Conservation (phyloP, 64 coral and sea anemone species). For the Stichodactyla helianthus region DNA sequence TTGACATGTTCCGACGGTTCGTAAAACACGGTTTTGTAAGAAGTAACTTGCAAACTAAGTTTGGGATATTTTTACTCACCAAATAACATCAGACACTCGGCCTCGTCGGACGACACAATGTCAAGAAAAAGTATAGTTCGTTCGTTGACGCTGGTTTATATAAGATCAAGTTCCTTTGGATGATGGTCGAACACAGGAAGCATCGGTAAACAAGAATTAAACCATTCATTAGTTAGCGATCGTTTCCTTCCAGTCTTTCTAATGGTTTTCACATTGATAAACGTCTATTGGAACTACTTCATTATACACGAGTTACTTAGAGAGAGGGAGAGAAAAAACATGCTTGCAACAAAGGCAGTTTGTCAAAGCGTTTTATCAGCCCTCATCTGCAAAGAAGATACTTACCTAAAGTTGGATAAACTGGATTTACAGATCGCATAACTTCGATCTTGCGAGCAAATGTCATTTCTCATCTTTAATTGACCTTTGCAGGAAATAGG, state of each 20-base stretch:
- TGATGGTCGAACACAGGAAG: background rate
- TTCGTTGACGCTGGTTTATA: background rate
- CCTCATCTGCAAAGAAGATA: background rate
- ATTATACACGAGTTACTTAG: background rate
- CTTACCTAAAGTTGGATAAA: background rate
- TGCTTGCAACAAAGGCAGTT: background rate
- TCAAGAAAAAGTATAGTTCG: background rate
- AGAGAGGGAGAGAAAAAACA: no score
- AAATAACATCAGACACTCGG: background rate
- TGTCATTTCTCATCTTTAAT: background rate
- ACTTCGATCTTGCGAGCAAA: background rate
- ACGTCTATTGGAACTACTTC: background rate
- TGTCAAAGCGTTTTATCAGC: background rate
- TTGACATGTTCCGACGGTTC: no score
- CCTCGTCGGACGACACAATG: background rate
- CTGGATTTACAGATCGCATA: background rate
- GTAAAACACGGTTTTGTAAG: no score
- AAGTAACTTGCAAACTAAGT: no score
- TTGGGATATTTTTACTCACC: background rate
- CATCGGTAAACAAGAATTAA: background rate
- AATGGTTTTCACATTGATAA: background rate
- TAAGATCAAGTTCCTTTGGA: background rate
- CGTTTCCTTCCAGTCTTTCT: background rate
- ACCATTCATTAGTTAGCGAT: background rate
- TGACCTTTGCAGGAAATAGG: slow-evolving; percentile 3